Base-by-base conservation (phyloP, 2,113 vertebrate species). In the Thalassarche chlororhynchos region DNA sequence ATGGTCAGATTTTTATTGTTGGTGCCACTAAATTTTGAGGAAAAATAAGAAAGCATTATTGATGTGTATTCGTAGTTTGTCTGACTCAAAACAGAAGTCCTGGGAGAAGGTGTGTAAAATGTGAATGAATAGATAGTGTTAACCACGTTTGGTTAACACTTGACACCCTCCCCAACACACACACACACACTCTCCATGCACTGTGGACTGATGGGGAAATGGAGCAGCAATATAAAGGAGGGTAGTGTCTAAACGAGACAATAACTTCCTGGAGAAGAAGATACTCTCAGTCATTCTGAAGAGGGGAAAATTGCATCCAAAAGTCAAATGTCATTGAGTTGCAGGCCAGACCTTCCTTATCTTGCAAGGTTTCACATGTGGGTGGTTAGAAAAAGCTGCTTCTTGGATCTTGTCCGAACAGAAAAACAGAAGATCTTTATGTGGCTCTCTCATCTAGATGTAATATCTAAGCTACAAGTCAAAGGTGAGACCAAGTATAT, bases 131-230 rank as follows among this genome's bases (percentile, higher is more conserved):
- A 34, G 21, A 21, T 29, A 21, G 11, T 28, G 8, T 71, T 68
- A 75, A 65, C 46, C 42, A 46, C n/a, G 57, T 9, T 24, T 66
- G 12, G 2, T 72, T 86, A 72, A 25, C 2, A 3, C 26, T 60
- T 84, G 32, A 58, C 4, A 34, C 42, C 18, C 44, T 2, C 46
- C 46, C 44, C 44, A 17, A 46, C 20, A 14, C 23, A 14, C 49
- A 25, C 49, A 24, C 52, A 14, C 34, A 8, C 10, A 3, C 4
- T 5, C 5, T 21, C 21, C 1, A 0, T 69, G 28, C 11, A 17
- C 46, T 75, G 20, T 57, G 52, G 8, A 31, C 21, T 49, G 31
- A 11, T 44, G 8, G 21, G 38, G 17, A 82, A 58, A 58, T 3
- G 3, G 11, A 75, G 29, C 29, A 72, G 36, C 40, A 47, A 4